Evolutionary conservation across 2,888 invertebrate genomes (phyloP).

Genomic region (Leptopilina myrica): DNA sequence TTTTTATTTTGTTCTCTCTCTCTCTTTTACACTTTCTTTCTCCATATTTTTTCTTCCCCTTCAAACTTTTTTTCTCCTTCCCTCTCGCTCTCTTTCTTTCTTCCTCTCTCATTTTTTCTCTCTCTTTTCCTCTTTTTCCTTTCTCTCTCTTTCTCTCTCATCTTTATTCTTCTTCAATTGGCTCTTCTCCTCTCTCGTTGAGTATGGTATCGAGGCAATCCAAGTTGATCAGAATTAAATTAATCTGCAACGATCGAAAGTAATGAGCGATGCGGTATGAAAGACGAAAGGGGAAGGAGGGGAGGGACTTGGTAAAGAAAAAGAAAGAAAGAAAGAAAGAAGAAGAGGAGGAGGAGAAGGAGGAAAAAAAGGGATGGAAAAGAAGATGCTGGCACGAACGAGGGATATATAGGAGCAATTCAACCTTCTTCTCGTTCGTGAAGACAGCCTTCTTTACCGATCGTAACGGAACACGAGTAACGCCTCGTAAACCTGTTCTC

Average conservation of each 20-base stretch:
- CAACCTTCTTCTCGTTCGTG: slow-evolving; percentile 53
- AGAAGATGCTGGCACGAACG: slow-evolving; percentile 54
- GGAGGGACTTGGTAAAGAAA: neutral
- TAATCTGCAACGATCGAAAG: slow-evolving; percentile 58
- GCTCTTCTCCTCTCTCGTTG: neutral
- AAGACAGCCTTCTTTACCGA: slow-evolving; percentile 56
- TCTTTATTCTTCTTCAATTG: slow-evolving; percentile 8
- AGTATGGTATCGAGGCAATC: slow-evolving; percentile 41
- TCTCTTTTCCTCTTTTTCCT: neutral
- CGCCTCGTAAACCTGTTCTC: slow-evolving; percentile 56
- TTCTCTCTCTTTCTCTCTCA: neutral
- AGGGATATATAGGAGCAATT: slow-evolving; percentile 54
- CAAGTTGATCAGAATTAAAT: slow-evolving; percentile 47
- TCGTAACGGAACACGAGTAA: slow-evolving; percentile 59
- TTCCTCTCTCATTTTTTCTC: neutral
- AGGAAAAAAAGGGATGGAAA: slow-evolving; percentile 23
- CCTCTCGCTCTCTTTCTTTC: neutral
- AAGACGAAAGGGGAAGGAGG: neutral
- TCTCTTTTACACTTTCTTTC: no score
- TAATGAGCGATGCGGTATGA: slow-evolving; percentile 43
- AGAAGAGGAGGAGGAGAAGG: neutral
- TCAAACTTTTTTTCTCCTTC: neutral
- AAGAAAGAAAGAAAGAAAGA: no score
- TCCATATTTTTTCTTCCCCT: no score
- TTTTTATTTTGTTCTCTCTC: no score